These are phyloP conservation scores for Doris montereyensis DNA, from an alignment of 2,888 invertebrate genomes.

Conservation along the genomic window DNA sequence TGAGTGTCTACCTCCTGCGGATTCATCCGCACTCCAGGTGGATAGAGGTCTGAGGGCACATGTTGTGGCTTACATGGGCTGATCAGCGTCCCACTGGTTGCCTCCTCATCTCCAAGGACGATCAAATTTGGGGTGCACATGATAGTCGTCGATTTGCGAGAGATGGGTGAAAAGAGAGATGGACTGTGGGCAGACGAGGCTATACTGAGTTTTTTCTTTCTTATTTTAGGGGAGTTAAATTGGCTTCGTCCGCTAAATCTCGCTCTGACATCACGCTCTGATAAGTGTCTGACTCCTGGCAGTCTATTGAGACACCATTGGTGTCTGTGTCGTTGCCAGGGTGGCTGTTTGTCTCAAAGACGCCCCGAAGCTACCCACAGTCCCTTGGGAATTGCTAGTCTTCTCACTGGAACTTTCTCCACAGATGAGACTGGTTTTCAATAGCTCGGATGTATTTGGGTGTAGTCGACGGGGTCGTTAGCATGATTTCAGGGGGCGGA, in stretches of 20 bases:
- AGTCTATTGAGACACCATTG: no score
- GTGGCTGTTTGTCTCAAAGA: no score
- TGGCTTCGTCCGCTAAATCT: not conserved
- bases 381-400: no score
- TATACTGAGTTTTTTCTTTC: not conserved
- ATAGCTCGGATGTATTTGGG: no score
- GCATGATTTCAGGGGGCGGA: no score
- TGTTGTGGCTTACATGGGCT: constrained; percentile 27
- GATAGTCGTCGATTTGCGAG: not conserved
- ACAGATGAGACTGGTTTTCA: no score
- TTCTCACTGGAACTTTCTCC: no score
- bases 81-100: constrained; percentile 21
- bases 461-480: no score
- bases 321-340: no score
- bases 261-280: no score
- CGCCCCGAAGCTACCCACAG: no score
- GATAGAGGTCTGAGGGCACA: constrained; percentile 36
- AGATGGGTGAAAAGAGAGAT: not conserved
- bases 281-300: no score
- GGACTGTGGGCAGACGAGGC: not conserved
- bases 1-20: constrained; percentile 28
- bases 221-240: not conserved
- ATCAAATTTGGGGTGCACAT: constrained; percentile 38
- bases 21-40: constrained; percentile 30
- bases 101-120: constrained; percentile 38